A percentile compares a stretch with the other conserved stretches of the same genome.
Conservation (phyloP, 2,113 vertebrate genomes). For the Petroica traversi region DNA sequence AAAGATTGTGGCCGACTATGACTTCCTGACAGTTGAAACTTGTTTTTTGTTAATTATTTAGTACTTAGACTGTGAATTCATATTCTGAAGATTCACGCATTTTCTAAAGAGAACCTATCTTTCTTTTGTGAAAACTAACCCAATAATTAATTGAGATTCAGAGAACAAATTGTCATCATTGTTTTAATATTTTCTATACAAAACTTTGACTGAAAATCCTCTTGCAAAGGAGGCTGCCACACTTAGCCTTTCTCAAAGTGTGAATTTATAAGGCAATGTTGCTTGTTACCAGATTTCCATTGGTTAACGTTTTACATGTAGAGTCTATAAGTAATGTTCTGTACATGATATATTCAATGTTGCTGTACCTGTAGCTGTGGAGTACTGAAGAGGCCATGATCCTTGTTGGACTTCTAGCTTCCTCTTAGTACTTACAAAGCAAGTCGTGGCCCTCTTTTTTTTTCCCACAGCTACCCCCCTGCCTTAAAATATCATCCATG, state of each 20-base stretch:
- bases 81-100: background rate
- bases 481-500: conserved; percentile 46
- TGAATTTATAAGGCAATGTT: conserved; percentile 44
- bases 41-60: background rate
- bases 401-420: conserved; percentile 16
- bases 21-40: background rate
- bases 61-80: conserved; percentile 8
- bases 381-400: conserved; percentile 35
- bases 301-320: conserved; percentile 49
- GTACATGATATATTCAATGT: conserved; percentile 40
- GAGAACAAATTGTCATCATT: background rate
- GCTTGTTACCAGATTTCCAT: conserved; percentile 48
- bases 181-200: conserved; percentile 29
- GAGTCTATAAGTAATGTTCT: conserved; percentile 47
- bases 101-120: conserved; percentile 11
- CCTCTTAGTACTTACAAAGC: conserved; percentile 14
- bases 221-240: conserved; percentile 27
- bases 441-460: conserved; percentile 41
- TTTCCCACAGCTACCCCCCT: conserved; percentile 43
- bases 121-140: background rate
- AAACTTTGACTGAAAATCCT: conserved; percentile 21
- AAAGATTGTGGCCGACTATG: background rate
- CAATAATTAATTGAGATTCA: conserved; percentile 8
- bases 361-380: conserved; percentile 52
- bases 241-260: conserved; percentile 18